Evolutionary conservation across 2,113 vertebrate species (phyloP).

Genomic region (Ranitomeya variabilis): DNA sequence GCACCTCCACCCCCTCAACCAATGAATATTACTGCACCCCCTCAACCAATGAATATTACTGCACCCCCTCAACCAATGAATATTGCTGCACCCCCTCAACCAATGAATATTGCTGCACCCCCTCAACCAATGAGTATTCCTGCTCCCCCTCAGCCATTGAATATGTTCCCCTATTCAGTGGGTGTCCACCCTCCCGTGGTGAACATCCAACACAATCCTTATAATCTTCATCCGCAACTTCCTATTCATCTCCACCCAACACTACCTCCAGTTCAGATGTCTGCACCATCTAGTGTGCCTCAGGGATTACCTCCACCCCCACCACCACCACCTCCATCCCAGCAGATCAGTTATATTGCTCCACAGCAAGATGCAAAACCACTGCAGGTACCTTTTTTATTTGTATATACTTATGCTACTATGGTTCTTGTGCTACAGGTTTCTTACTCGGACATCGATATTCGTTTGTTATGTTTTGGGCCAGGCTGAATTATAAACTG

Average conservation of each 20-base stretch:
- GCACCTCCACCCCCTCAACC: too few relatives aligned
- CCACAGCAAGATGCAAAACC: constrained; percentile 81
- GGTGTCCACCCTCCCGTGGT: constrained; percentile 77
- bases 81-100: too few relatives aligned
- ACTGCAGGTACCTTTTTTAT: constrained; percentile 77
- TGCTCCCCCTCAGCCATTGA: constrained; percentile 70
- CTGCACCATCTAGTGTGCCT: constrained; percentile 76
- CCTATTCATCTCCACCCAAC: constrained; percentile 87
- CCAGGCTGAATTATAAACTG: neutral
- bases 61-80: too few relatives aligned
- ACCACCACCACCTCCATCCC: constrained; percentile 92
- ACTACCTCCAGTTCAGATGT: constrained; percentile 85
- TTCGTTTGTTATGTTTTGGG: neutral
- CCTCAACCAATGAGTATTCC: too few relatives aligned
- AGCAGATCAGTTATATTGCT: constrained; percentile 81
- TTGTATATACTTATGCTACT: neutral
- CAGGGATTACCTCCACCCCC: constrained; percentile 93
- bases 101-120: too few relatives aligned
- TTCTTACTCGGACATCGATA: neutral
- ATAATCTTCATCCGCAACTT: constrained; percentile 79
- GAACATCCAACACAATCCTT: constrained; percentile 82
- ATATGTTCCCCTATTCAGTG: constrained; percentile 76
- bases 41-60: too few relatives aligned
- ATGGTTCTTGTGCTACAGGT: neutral
- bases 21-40: too few relatives aligned